These are phyloP conservation scores for Clarias fuscus DNA, from an alignment of 2,797 vertebrate species.

Conservation along the genomic window DNA sequence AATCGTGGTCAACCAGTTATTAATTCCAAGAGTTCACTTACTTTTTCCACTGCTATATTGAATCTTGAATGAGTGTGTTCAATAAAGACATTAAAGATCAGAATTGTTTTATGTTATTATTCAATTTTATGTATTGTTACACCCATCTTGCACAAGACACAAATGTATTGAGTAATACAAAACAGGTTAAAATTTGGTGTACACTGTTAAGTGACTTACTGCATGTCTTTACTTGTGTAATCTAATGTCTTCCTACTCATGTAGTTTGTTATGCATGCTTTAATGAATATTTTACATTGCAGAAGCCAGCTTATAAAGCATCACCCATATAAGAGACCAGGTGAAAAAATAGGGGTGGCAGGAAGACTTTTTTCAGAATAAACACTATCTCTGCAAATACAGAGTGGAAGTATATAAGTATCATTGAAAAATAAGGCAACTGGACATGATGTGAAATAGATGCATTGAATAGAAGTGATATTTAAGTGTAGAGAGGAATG, in stretches of 20 bases:
- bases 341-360: constrained; percentile 50
- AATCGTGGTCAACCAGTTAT: too few species aligned
- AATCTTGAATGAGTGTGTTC: too few species aligned
- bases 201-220: constrained; percentile 13
- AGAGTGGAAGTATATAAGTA: background rate
- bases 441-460: background rate
- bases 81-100: too few species aligned
- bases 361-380: constrained; percentile 43
- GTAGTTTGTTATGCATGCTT: constrained; percentile 38
- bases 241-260: constrained; percentile 39
- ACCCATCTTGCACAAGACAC: constrained; percentile 6
- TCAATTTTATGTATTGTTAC: background rate
- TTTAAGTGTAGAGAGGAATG: background rate
- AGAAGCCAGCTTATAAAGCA: constrained; percentile 25
- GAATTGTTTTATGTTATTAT: too few species aligned
- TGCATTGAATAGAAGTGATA: background rate
- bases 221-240: constrained; percentile 53
- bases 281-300: constrained; percentile 46
- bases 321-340: constrained; percentile 37
- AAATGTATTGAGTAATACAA: constrained; percentile 24
- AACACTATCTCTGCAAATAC: constrained; percentile 6
- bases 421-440: constrained; percentile 6
- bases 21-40: too few species aligned
- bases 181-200: constrained; percentile 14
- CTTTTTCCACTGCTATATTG: too few species aligned